These are phyloP conservation scores for Nibea albiflora DNA, from an alignment of 2,113 vertebrate species.

Conservation along the genomic window DNA sequence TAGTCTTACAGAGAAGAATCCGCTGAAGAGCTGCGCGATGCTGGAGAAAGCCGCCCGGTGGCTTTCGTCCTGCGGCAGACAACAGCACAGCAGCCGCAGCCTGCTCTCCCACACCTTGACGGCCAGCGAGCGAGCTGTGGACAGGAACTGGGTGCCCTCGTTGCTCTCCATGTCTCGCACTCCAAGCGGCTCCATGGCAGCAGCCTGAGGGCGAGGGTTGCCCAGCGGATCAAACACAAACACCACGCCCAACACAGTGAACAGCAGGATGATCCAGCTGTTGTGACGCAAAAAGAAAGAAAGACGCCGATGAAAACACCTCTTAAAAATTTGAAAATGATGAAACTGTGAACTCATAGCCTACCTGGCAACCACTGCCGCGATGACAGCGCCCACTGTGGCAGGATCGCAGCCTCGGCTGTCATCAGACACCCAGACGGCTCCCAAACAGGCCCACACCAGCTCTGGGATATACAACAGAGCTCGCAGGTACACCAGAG, in stretches of 20 bases:
- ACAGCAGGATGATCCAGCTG: conserved; percentile 94
- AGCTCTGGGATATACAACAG: conserved; percentile 92
- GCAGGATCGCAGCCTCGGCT: conserved; percentile 86
- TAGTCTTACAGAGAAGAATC: conserved; percentile 90
- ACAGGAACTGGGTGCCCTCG: conserved; percentile 88
- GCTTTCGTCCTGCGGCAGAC: conserved; percentile 91
- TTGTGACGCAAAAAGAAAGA: not conserved
- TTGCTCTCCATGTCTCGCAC: conserved; percentile 87
- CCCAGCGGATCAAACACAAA: conserved; percentile 96
- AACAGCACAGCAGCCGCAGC: conserved; percentile 92
- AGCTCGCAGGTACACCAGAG: conserved; percentile 91
- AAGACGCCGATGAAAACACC: not conserved
- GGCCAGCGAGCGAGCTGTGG: conserved; percentile 88
- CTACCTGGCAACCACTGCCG: conserved; percentile 92
- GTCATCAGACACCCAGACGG: conserved; percentile 88
- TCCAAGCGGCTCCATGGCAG: conserved; percentile 52
- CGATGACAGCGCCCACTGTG: conserved; percentile 85
- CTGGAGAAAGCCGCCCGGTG: conserved; percentile 91
- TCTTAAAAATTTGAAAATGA: not conserved
- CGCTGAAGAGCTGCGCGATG: conserved; percentile 90
- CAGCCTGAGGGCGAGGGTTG: conserved; percentile 72
- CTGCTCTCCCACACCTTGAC: conserved; percentile 93
- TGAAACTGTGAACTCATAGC: not conserved
- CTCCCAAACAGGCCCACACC: conserved; percentile 92
- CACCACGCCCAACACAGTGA: conserved; percentile 87